These are phyloP conservation scores for Coptodon rendalli DNA, from an alignment of 2,113 vertebrate species.

Conservation along the genomic window DNA sequence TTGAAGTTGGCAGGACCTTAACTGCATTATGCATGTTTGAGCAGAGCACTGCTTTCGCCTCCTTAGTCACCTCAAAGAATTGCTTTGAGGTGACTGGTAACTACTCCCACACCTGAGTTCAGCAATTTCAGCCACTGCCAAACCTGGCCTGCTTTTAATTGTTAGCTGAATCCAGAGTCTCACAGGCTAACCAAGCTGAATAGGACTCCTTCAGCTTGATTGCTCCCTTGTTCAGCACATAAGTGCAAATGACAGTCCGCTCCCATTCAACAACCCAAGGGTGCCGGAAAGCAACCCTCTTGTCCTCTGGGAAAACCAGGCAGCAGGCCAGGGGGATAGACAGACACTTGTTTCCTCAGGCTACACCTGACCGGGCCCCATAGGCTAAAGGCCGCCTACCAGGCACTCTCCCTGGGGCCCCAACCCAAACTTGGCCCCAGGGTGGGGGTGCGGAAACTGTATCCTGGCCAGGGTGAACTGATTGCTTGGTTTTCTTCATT, in stretches of 20 bases:
- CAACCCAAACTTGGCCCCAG: neutral
- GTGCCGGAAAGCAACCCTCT: neutral
- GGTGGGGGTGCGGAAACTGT: neutral
- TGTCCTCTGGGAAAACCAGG: neutral
- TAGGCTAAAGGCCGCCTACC: neutral
- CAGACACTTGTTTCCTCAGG: neutral
- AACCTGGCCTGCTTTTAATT: neutral
- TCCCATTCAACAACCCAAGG: neutral
- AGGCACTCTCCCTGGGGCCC: neutral
- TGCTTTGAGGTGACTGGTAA: neutral
- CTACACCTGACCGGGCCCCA: neutral
- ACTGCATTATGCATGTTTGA: neutral
- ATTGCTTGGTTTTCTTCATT: neutral
- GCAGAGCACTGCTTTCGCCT: accelerated
- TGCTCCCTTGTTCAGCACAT: neutral
- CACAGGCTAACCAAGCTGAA: neutral
- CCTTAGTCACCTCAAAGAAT: neutral
- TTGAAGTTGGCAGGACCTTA: neutral
- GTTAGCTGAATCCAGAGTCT: neutral
- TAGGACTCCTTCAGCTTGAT: neutral
- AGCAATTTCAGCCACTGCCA: neutral
- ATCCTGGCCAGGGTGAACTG: neutral
- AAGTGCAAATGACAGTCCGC: neutral
- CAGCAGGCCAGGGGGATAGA: neutral
- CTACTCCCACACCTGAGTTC: neutral